phyloP scores from a whole-genome alignment of 1,140 invertebrate species.

The Drosophila nannoptera region DNA sequence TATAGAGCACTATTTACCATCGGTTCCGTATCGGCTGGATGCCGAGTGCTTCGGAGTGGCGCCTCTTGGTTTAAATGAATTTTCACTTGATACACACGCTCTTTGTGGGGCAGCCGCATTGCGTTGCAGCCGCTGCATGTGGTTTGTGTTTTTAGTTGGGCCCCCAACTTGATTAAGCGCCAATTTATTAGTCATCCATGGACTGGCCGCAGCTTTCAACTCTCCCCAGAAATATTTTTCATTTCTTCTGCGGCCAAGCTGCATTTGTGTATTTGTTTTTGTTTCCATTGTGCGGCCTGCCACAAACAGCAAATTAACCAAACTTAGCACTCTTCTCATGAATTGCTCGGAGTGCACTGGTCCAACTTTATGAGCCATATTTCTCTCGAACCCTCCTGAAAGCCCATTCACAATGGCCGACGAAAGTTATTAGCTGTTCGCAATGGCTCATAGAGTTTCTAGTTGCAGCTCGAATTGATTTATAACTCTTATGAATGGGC shows the following conservation, averaged over 20 bases:
- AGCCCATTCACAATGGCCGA: slow-evolving; percentile 44
- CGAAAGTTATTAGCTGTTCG: slow-evolving; percentile 64
- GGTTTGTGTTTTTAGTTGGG: slow-evolving; percentile 36
- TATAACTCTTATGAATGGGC: slow-evolving; percentile 37
- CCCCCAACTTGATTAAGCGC: slow-evolving; percentile 69
- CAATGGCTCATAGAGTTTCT: slow-evolving; percentile 59
- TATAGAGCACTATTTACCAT: slow-evolving; percentile 15
- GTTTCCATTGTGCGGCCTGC: slow-evolving; percentile 6
- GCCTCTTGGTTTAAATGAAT: slow-evolving; percentile 60
- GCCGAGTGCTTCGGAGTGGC: slow-evolving; percentile 36
- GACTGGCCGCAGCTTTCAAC: slow-evolving; percentile 64
- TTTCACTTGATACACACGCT: slow-evolving; percentile 69
- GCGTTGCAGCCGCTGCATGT: slow-evolving; percentile 42
- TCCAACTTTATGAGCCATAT: slow-evolving; percentile 17
- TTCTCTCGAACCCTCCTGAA: slow-evolving; percentile 10
- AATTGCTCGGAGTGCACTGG: slow-evolving; percentile 40
- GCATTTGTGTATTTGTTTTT: slow-evolving; percentile 14
- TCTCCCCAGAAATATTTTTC: slow-evolving; percentile 68
- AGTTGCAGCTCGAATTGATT: slow-evolving; percentile 61
- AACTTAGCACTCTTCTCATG: slow-evolving; percentile 47
- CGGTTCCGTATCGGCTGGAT: background rate
- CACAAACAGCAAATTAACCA: slow-evolving; percentile 30
- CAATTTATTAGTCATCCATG: slow-evolving; percentile 72
- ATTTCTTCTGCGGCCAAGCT: slow-evolving; percentile 38
- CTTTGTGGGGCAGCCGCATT: slow-evolving; percentile 47